Evolutionary conservation across 2,797 vertebrate species (phyloP).

Genomic region (Eutrigla gurnardus): DNA sequence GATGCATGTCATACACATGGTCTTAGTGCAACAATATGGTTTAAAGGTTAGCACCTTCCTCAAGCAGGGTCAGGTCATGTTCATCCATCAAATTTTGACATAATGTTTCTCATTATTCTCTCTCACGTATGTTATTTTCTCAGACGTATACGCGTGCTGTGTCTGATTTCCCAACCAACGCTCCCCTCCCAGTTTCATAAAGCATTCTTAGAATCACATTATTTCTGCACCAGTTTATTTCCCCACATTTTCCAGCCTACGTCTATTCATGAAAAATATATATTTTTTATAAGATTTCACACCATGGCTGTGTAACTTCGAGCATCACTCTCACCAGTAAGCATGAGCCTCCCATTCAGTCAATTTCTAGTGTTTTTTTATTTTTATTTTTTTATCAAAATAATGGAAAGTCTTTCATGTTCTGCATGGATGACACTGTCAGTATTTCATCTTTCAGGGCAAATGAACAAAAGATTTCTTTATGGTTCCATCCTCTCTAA

Average conservation of each 20-base stretch:
- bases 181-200: conserved; percentile 13
- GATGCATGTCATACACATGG: no score
- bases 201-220: conserved; percentile 40
- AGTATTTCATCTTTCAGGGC: conserved; percentile 53
- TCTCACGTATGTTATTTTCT: no score
- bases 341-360: conserved; percentile 44
- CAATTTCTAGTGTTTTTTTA: conserved; percentile 46
- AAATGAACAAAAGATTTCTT: conserved; percentile 46
- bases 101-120: no score
- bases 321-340: conserved; percentile 38
- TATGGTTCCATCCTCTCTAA: conserved; percentile 30
- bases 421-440: conserved; percentile 55
- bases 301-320: conserved; percentile 31
- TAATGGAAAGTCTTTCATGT: conserved; percentile 67
- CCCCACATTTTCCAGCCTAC: conserved; percentile 20
- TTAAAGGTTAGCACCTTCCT: no score
- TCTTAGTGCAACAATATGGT: no score
- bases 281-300: conserved; percentile 59
- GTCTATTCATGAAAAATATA: conserved; percentile 50
- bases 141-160: no score
- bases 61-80: no score
- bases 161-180: no score
- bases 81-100: no score
- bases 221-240: conserved; percentile 37
- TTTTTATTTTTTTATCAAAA: conserved; percentile 67